Evolutionary conservation across 2,797 vertebrate genomes (phyloP), one percentile per base, ranked within the genome.

Genomic region (Sternarchorhynchus goeldii): DNA sequence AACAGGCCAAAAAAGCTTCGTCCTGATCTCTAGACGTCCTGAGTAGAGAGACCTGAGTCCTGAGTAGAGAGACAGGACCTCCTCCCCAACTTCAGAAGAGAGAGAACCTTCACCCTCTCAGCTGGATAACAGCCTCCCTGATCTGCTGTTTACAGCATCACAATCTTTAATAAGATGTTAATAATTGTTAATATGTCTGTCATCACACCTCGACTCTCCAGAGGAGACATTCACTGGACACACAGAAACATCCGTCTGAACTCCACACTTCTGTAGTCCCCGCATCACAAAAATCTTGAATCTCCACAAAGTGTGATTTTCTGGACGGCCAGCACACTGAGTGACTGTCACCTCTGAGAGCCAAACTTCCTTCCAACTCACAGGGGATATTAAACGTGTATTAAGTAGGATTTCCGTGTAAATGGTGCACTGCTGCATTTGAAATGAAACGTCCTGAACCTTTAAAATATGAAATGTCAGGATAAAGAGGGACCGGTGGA

Each of bases 101-200:
- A 60, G 18, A 74, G 36, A 71, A 50, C 20, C 64, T 60, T 79
- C 60, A 17, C 25, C 2, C 55, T 50, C 36, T 50, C 5, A 14
- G 41, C 72, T 68, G 64, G 58, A 81, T 3, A 6, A 56, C 16
- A 55, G 71, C 68, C 78, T 65, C 56, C n/a, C 74, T 81, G 78
- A 75, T 70, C 57, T 55, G 67, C 76, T 81, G 60, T 83, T 83
- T 80, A 64, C 59, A 71, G 73, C 36, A n/a, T 60, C 10, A 56
- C 78, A 82, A 6, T 3, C 36, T n/a, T 82, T 69, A 65, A 56
- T 65, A 31, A 39, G 65, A 41, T 69, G 29, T n/a, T n/a, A n/a
- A n/a, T n/a, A n/a, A n/a, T n/a, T n/a, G n/a, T n/a, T n/a, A n/a
- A n/a, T n/a, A n/a, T n/a, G n/a, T n/a, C n/a, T n/a, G n/a, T n/a